Conservation (phyloP, 2,888 invertebrate species). For the Lagria hirta region DNA sequence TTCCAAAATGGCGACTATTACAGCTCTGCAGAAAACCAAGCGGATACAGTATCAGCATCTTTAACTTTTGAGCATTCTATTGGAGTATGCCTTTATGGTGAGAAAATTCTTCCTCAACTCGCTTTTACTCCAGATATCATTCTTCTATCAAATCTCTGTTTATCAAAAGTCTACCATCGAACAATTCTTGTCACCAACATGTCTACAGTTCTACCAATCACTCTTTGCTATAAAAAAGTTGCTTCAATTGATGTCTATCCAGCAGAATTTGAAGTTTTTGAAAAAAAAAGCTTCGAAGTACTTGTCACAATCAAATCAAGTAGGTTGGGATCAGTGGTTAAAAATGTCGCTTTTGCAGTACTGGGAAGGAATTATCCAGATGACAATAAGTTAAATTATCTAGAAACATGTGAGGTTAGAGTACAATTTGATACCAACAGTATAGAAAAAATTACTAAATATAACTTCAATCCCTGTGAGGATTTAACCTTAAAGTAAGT, state of each 20-base stretch:
- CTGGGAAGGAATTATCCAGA: slow-evolving; percentile 28
- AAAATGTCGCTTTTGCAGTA: slow-evolving; percentile 39
- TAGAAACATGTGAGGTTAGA: slow-evolving; percentile 8
- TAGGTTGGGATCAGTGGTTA: slow-evolving; percentile 33
- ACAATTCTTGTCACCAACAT: slow-evolving; percentile 36
- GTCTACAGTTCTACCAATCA: slow-evolving; percentile 38
- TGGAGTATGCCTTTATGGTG: slow-evolving; percentile 60
- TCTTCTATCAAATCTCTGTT: slow-evolving; percentile 55
- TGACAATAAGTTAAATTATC: background rate
- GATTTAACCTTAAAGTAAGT: slow-evolving; percentile 6
- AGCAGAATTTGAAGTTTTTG: slow-evolving; percentile 29
- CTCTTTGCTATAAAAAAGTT: slow-evolving; percentile 37
- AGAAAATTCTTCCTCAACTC: slow-evolving; percentile 56
- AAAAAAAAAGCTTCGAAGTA: slow-evolving; percentile 29
- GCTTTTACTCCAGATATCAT: no score
- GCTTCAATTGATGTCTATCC: slow-evolving; percentile 42
- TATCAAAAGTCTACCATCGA: slow-evolving; percentile 45
- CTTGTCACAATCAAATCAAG: slow-evolving; percentile 34
- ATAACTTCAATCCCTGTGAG: background rate
- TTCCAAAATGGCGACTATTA: background rate
- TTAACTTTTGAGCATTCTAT: slow-evolving; percentile 40
- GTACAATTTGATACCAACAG: slow-evolving; percentile 9
- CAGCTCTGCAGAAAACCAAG: background rate
- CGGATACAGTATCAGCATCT: background rate
- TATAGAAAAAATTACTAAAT: slow-evolving; percentile 12